Evolutionary conservation across 2,797 vertebrate species (phyloP), one percentile per base, ranked within the genome.

Genomic region (Miichthys miiuy): DNA sequence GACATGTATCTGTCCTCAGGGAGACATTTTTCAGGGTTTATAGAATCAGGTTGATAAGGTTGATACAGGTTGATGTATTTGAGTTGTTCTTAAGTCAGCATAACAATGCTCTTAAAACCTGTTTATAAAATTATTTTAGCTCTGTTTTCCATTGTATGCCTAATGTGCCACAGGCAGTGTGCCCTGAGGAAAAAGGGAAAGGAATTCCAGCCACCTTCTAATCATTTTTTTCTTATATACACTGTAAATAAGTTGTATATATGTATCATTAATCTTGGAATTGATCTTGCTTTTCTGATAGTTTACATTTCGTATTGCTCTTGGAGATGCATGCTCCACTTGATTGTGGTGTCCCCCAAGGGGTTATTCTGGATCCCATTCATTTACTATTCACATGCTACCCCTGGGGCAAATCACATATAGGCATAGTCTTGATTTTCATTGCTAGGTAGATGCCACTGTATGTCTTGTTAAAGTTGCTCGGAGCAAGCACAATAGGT

Each of bases 131-230:
- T 44, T 1, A 68, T 68, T 63, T 20, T 50, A 67, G 23, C 54
- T n/a, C 13, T 61, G 44, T 47, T 51, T 61, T 60, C 20, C 25
- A 44, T 46, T 63, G 38, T 42, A 38, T 46, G 30, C n/a, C 48
- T 63, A 18, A 38, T 67, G 70, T 71, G 47, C 70, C 48, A 38
- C 1, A 48, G 55, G 44, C 60, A 54, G 20, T 48, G 9, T 80
- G 68, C 38, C 51, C 68, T 42, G 11, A 52, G 76, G 68, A 67
- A 48, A 20, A 17, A 55, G n/a, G 8, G 2, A 12, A 30, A 14
- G 12, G 21, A 68, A 34, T 67, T 71, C 52, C 2, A 71, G 46
- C 51, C n/a, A 50, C 34, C 34, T 9, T 34, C 8, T 9, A 7
- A 8, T 34, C 6, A 34, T 8, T 34, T 14, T 61, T 42, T 11